phyloP scores from a whole-genome alignment of 2,888 invertebrate species.

The Heliconius ethilla region DNA sequence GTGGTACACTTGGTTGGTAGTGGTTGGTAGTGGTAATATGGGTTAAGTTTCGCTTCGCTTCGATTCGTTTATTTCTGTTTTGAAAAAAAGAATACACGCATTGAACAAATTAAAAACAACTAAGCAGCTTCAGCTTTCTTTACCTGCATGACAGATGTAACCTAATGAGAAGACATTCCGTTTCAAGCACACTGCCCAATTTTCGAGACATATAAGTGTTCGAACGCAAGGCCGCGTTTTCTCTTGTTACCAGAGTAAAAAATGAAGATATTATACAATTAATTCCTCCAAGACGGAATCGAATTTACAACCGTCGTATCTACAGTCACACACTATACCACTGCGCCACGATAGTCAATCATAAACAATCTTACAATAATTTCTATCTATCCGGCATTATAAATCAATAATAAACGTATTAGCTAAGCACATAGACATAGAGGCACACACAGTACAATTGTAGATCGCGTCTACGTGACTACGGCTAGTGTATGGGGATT shows the following conservation, averaged over 20 bases:
- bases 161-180: too few relatives aligned
- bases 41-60: not conserved
- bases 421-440: not conserved
- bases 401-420: constrained; percentile 12
- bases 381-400: not conserved
- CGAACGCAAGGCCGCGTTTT: too few relatives aligned
- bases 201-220: not conserved
- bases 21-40: not conserved
- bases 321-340: too few relatives aligned
- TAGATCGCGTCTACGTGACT: constrained; percentile 52
- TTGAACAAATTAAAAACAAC: too few relatives aligned
- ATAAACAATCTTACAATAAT: not conserved
- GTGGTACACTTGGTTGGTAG: not conserved
- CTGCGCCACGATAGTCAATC: too few relatives aligned
- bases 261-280: too few relatives aligned
- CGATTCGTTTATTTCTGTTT: not conserved
- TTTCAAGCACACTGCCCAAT: too few relatives aligned
- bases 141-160: too few relatives aligned
- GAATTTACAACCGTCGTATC: too few relatives aligned
- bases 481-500: constrained; percentile 50
- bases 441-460: constrained; percentile 40
- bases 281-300: too few relatives aligned
- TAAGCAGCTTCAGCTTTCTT: too few relatives aligned
- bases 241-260: too few relatives aligned
- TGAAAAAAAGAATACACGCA: not conserved